phyloP scores from a whole-genome alignment of 2,888 invertebrate genomes.

The Mesopsocus fuscifrons region DNA sequence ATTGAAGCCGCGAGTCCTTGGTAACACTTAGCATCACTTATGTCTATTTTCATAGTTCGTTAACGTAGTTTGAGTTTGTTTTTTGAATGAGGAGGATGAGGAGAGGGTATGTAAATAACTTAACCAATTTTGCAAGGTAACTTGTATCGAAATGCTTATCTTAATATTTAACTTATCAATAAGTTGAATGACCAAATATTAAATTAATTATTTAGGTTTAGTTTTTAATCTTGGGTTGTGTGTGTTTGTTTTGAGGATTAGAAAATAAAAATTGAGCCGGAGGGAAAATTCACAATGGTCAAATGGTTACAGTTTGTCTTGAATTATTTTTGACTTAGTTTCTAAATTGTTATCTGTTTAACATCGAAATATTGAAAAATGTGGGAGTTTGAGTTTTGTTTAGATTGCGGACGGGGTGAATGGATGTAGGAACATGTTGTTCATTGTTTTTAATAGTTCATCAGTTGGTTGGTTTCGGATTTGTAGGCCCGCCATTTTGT shows the following conservation, averaged over 20 bases:
- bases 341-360: conserved; percentile 9
- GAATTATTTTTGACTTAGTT: conserved; percentile 6
- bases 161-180: conserved; percentile 4
- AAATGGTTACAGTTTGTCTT: conserved; percentile 4
- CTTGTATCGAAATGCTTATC: neutral
- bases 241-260: conserved; percentile 8
- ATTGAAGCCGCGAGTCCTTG: conserved; percentile 7
- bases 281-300: conserved; percentile 9
- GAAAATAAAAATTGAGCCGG: conserved; percentile 10
- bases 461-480: neutral
- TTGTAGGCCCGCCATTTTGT: conserved; percentile 6
- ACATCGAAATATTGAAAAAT: conserved; percentile 8
- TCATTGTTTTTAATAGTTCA: neutral
- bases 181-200: conserved; percentile 8
- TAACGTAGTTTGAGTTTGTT: conserved; percentile 1
- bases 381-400: neutral
- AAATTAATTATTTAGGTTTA: conserved; percentile 7
- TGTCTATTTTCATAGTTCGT: neutral
- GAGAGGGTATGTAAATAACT: conserved; percentile 2
- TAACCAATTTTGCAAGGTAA: conserved; percentile 4
- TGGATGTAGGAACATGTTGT: conserved; percentile 6
- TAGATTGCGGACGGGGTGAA: conserved; percentile 1
- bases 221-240: conserved; percentile 9
- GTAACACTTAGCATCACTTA: conserved; percentile 8
- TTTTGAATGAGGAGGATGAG: conserved; percentile 8